Base-by-base conservation (phyloP, 53 echinoderm and acorn worm genomes). In the Glandiceps talaboti region DNA sequence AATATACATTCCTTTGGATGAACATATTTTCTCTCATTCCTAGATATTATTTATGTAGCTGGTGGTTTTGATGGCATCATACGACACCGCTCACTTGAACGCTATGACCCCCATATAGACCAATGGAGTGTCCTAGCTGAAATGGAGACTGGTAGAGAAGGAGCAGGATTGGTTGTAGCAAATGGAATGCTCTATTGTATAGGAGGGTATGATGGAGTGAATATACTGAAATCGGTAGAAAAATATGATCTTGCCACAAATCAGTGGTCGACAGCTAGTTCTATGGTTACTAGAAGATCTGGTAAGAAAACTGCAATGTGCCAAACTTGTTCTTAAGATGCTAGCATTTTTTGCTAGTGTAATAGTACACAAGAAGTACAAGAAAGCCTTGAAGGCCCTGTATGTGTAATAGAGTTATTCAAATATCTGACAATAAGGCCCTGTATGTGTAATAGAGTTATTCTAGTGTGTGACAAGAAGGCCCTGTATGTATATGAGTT, bases 41-140 rank as follows among this genome's bases (percentile, higher is more conserved):
- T 78, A 91, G 91, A 91, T 75, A 29, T 75, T 25, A 88, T 91
- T 12, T 91, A 91, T 74, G 86, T 83, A 31, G 86, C 88, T 27
- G 91, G 91, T n/a, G 91, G 91, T 6, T 91, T 91, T 77, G 91
- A 91, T 76, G 91, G 91, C 25, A 78, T 74, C 30, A 76, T 84
- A 14, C 82, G 91, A 0, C 88, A 88, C 75, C 81, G 79, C 76
- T 91, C 91, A 29, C 78, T 86, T 1, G 91, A 91, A 76, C 76
- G 81, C n/a, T 91, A 91, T 72, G 91, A 91, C 76, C 85, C 88
- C 29, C 88, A 82, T 74, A 91, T 91, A 29, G 91, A 91, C 84
- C 76, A 79, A n/a, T 91, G 91, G 91, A 85, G 84, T 0, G 30
- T 89, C n/a, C 31, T 86, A 29, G 64, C 82, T 29, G 88, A 88